These are phyloP conservation scores for Pseudochaenichthys georgianus DNA, from an alignment of 2,797 vertebrate species.

Conservation along the genomic window DNA sequence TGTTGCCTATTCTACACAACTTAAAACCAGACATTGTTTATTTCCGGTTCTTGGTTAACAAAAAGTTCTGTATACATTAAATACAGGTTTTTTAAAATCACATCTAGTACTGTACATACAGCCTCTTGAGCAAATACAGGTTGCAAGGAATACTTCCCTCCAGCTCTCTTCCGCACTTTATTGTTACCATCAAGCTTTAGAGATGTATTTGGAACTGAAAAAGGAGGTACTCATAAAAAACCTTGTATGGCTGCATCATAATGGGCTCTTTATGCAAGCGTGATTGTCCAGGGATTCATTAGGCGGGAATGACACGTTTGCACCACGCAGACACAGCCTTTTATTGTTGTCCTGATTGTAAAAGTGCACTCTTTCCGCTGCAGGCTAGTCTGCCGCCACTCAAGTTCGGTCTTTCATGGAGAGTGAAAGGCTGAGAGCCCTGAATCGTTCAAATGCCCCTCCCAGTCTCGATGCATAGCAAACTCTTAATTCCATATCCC, in stretches of 20 bases:
- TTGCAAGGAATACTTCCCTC: slow-evolving; percentile 38
- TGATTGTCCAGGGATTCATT: slow-evolving; percentile 72
- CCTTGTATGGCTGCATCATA: slow-evolving; percentile 56
- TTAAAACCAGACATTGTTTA: slow-evolving; percentile 1
- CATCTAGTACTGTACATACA: slow-evolving; percentile 27
- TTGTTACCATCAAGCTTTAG: slow-evolving; percentile 52
- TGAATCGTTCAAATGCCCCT: slow-evolving; percentile 44
- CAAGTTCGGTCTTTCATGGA: slow-evolving; percentile 70
- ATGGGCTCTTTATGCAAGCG: slow-evolving; percentile 70
- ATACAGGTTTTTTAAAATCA: slow-evolving; percentile 8
- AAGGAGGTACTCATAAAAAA: slow-evolving; percentile 65
- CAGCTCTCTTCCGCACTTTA: slow-evolving; percentile 52
- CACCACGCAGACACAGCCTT: slow-evolving; percentile 42
- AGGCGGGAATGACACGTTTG: slow-evolving; percentile 72
- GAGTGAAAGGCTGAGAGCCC: slow-evolving; percentile 66
- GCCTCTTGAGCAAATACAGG: slow-evolving; percentile 37
- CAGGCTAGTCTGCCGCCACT: slow-evolving; percentile 69
- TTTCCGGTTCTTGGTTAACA: slow-evolving; percentile 16
- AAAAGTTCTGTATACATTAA: slow-evolving; percentile 27
- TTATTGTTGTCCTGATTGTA: slow-evolving; percentile 71
- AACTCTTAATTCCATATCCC: slow-evolving; percentile 41
- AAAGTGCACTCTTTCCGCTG: slow-evolving; percentile 75
- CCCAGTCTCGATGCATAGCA: slow-evolving; percentile 4
- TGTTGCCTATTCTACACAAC: background rate
- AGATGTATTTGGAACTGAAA: slow-evolving; percentile 61